Conservation (phyloP, 2,888 invertebrate genomes). For the Gibbula magus region DNA sequence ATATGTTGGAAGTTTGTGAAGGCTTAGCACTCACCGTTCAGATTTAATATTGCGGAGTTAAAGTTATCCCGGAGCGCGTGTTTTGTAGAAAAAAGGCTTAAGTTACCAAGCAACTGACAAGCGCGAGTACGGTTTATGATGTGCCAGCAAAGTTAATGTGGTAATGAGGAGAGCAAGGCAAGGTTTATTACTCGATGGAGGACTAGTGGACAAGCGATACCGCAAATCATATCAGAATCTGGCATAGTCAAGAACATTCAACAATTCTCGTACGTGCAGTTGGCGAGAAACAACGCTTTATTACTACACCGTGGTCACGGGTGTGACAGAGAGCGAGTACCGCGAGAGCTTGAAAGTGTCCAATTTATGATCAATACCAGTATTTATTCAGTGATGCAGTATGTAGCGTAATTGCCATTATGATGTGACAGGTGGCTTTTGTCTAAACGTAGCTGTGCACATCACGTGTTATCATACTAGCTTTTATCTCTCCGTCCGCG, state of each 20-base stretch:
- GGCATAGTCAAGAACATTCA: background rate
- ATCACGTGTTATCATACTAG: background rate
- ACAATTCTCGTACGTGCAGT: background rate
- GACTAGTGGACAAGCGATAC: background rate
- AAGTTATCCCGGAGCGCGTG: background rate
- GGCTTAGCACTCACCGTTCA: background rate
- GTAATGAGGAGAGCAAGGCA: background rate
- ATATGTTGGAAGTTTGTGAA: background rate
- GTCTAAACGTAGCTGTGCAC: background rate
- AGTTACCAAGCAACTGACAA: background rate
- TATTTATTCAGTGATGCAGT: background rate
- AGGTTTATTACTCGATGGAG: background rate
- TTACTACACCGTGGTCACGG: background rate
- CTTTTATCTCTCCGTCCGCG: background rate
- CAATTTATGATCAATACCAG: background rate
- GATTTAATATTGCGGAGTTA: background rate
- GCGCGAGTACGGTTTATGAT: background rate
- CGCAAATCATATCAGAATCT: background rate
- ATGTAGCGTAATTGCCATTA: background rate
- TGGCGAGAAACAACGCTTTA: background rate
- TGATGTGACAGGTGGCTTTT: background rate
- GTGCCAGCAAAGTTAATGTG: background rate
- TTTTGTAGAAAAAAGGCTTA: slow-evolving; percentile 5
- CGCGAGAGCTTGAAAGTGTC: background rate
- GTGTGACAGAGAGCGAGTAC: background rate